Percentiles rank a stretch among this genome's conserved stretches.
These are phyloP conservation scores for Matsumyia berberina DNA, from an alignment of 2,888 invertebrate genomes.

Conservation along the genomic window DNA sequence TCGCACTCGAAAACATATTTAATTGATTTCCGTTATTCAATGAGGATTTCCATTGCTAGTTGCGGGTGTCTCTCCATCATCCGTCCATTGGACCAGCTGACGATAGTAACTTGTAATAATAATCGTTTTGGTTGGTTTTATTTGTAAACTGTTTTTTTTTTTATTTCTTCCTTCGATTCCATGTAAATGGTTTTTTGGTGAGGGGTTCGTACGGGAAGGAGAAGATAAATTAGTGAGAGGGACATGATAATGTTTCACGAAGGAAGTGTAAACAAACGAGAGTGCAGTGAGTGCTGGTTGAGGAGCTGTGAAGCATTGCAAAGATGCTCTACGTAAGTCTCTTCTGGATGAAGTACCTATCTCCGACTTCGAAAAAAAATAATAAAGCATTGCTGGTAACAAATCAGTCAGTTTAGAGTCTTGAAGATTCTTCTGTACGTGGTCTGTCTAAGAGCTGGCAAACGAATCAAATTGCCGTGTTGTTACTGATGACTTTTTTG, in stretches of 20 bases:
- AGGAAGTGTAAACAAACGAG: slow-evolving; percentile 15
- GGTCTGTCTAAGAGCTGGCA: no score
- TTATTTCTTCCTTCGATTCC: slow-evolving; percentile 2
- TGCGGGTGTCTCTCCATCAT: slow-evolving; percentile 3
- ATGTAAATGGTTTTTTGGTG: slow-evolving; percentile 1
- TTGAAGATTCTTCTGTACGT: no score
- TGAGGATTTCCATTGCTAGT: slow-evolving; percentile 36
- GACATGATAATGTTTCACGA: slow-evolving; percentile 39
- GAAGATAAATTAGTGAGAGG: slow-evolving; percentile 31
- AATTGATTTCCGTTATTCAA: slow-evolving; percentile 71
- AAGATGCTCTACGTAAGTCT: no score
- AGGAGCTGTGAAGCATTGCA: slow-evolving; percentile 7
- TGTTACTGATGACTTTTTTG: no score
- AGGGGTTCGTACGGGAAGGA: slow-evolving; percentile 3
- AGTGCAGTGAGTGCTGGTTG: slow-evolving; percentile 33
- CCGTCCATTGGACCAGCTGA: slow-evolving; percentile 15
- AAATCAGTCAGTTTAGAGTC: no score
- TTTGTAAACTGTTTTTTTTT: slow-evolving; percentile 26
- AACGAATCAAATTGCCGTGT: no score
- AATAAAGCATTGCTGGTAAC: no score
- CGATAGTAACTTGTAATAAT: slow-evolving; percentile 33
- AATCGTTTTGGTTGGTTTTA: slow-evolving; percentile 62
- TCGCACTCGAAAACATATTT: slow-evolving; percentile 69
- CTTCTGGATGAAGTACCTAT: no score
- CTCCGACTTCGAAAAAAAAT: no score